phyloP scores from a whole-genome alignment of 2,797 vertebrate species.

The Pseudocheirus occidentalis region DNA sequence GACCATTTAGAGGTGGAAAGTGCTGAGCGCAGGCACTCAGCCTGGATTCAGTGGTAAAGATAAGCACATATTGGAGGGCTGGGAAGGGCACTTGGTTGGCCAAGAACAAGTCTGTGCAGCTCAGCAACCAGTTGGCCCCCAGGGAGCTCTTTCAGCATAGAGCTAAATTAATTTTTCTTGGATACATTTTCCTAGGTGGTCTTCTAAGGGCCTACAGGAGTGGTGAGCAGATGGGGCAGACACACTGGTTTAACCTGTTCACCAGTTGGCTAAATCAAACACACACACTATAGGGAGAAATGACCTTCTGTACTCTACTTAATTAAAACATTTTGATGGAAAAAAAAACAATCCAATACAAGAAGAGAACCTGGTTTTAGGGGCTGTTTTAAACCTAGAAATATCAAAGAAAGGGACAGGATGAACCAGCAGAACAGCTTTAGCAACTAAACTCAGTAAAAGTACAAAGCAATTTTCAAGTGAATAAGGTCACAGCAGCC shows the following conservation, averaged over 20 bases:
- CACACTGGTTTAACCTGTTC: constrained; percentile 29
- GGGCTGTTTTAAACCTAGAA: constrained; percentile 34
- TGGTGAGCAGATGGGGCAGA: neutral
- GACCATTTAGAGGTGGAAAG: constrained; percentile 49
- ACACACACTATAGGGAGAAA: constrained; percentile 15
- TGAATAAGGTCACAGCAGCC: neutral
- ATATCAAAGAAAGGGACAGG: constrained; percentile 16
- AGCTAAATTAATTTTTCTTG: constrained; percentile 31
- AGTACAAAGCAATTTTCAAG: constrained; percentile 47
- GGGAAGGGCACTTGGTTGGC: constrained; percentile 33
- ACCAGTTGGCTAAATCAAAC: constrained; percentile 32
- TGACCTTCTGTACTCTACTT: neutral
- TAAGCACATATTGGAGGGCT: constrained; percentile 27
- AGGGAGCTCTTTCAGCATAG: constrained; percentile 34
- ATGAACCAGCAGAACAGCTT: neutral
- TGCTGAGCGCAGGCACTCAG: constrained; percentile 50
- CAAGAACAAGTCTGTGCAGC: constrained; percentile 45
- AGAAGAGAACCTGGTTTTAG: constrained; percentile 38
- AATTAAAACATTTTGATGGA: constrained; percentile 4
- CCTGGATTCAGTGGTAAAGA: constrained; percentile 29
- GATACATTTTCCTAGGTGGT: constrained; percentile 14
- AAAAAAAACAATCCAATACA: neutral
- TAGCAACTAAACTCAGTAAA: neutral
- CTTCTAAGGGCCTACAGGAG: constrained; percentile 33
- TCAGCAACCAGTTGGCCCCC: constrained; percentile 42